These are phyloP conservation scores for Tauraco hartlaubi DNA, from an alignment of 2,797 vertebrate species.

Conservation along the genomic window DNA sequence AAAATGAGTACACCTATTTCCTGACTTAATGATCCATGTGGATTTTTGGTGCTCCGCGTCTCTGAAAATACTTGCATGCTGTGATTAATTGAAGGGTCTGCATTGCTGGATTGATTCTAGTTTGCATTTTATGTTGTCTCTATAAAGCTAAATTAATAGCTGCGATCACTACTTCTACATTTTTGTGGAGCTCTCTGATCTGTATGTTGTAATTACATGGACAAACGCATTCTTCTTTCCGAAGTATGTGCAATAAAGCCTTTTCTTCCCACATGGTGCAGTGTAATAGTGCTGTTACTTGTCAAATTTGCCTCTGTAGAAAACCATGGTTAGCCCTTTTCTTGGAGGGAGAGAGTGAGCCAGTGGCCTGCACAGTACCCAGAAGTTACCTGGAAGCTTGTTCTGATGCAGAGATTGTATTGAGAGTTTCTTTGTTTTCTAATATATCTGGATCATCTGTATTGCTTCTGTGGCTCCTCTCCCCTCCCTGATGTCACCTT, in stretches of 20 bases:
- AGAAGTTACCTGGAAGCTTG: background rate
- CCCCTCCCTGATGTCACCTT: background rate
- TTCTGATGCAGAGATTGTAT: background rate
- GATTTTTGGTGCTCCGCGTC: background rate
- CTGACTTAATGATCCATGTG: background rate
- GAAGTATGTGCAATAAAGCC: background rate
- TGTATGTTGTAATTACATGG: background rate
- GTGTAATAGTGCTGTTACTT: background rate
- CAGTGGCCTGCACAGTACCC: accelerated
- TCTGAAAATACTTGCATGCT: background rate
- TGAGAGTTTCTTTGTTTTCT: background rate
- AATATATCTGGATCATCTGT: background rate
- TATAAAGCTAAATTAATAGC: background rate
- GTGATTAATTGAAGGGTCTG: background rate
- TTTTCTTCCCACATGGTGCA: background rate
- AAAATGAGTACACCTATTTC: background rate
- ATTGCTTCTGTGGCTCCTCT: background rate
- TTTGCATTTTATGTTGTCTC: background rate
- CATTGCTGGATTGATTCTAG: background rate
- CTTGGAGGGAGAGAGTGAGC: background rate
- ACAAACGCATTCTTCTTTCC: background rate
- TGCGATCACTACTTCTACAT: background rate
- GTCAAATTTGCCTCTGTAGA: background rate
- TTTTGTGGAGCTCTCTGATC: background rate
- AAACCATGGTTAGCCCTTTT: background rate